Conservation (phyloP, 2,113 vertebrate genomes). For the Ploceus nigricollis region DNA sequence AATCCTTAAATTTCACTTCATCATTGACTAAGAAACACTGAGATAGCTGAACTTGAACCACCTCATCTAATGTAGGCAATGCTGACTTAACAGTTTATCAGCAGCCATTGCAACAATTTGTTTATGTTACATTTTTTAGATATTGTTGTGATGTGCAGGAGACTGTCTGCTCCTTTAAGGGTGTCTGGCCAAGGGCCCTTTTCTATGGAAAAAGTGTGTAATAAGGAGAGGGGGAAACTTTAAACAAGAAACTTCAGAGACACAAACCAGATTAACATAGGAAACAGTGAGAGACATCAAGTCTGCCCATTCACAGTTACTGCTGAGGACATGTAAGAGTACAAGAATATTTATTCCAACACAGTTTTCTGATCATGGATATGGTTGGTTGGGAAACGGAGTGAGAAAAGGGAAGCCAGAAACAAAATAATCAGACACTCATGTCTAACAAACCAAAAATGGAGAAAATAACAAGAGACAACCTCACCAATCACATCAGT, state of each 20-base stretch:
- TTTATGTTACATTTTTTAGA: neutral
- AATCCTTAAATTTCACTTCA: neutral
- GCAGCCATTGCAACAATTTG: neutral
- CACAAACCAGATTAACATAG: neutral
- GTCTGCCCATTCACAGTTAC: neutral
- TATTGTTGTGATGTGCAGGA: neutral
- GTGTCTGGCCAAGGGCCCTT: neutral
- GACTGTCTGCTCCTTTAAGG: neutral
- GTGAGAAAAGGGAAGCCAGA: neutral
- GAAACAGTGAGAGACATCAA: neutral
- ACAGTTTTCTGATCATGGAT: neutral
- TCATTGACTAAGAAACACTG: neutral
- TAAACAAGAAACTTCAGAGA: neutral
- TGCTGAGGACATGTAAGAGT: neutral
- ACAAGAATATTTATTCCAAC: neutral
- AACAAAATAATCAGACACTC: neutral
- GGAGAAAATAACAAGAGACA: neutral
- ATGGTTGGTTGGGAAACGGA: neutral
- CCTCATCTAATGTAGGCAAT: neutral
- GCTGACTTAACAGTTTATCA: neutral
- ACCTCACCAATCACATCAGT: neutral
- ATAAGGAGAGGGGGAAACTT: neutral
- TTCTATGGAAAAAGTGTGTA: neutral
- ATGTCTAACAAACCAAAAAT: neutral
- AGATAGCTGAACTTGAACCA: neutral